These are phyloP conservation scores for Lissocephala sabroskyi DNA, from an alignment of 2,888 invertebrate species.

Conservation along the genomic window DNA sequence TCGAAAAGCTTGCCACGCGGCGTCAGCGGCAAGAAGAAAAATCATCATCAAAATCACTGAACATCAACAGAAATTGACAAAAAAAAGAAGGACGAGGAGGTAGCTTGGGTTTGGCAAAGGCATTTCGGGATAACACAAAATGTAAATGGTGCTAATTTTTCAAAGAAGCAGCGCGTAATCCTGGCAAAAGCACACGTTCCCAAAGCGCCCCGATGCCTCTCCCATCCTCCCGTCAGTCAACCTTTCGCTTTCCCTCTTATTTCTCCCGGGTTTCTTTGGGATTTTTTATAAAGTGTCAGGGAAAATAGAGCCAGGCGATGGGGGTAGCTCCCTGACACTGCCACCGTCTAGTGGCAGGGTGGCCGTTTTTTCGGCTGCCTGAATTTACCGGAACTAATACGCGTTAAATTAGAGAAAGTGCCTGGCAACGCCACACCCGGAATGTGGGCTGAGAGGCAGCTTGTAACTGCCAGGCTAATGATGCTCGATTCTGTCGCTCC, in stretches of 20 bases:
- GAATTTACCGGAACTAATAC: constrained; percentile 33
- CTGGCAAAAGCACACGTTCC: constrained; percentile 2
- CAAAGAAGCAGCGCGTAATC: constrained; percentile 27
- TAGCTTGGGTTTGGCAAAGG: neutral
- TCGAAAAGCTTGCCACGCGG: constrained; percentile 1
- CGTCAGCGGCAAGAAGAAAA: constrained; percentile 24
- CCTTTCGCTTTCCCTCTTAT: no score
- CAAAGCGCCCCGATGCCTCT: neutral
- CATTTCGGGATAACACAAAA: constrained; percentile 11
- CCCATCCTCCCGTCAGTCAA: no score
- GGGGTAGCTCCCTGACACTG: neutral
- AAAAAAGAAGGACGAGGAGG: neutral
- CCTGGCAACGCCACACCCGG: neutral
- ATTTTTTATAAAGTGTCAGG: constrained; percentile 4
- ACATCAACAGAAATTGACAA: constrained; percentile 32
- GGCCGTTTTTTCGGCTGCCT: constrained; percentile 7
- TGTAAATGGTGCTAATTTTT: constrained; percentile 38
- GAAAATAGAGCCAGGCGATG: constrained; percentile 1
- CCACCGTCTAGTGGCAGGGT: no score
- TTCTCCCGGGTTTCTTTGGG: no score
- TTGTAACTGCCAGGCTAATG: constrained; percentile 3
- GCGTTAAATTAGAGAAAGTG: constrained; percentile 41
- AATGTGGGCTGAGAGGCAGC: neutral
- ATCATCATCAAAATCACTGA: constrained; percentile 46
- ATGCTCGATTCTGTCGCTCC: no score